These are phyloP conservation scores for Rissa tridactyla DNA, from an alignment of 2,113 vertebrate genomes.

Conservation along the genomic window DNA sequence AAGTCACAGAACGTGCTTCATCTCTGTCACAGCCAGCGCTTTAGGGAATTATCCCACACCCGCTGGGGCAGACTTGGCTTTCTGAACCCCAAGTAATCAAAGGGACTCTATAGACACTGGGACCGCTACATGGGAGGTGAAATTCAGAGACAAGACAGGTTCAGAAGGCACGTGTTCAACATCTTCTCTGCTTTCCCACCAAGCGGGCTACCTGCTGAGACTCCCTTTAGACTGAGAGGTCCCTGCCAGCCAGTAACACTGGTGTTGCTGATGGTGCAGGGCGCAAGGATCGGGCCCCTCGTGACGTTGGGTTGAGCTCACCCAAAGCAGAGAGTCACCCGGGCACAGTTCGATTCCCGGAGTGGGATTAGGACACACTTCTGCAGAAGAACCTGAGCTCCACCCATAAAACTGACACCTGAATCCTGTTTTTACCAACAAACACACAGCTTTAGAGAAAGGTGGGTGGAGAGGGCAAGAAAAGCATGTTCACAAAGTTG, in stretches of 20 bases:
- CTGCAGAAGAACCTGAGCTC: conserved; percentile 5
- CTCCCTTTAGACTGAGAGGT: not conserved
- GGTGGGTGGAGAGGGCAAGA: conserved; percentile 43
- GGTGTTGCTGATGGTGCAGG: not conserved
- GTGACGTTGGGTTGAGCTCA: not conserved
- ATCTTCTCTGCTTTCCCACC: not conserved
- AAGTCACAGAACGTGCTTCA: not conserved
- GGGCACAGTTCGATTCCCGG: accelerated
- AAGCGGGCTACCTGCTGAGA: not conserved
- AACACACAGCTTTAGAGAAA: not conserved
- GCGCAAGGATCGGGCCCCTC: accelerated
- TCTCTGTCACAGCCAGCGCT: not conserved
- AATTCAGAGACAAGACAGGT: not conserved
- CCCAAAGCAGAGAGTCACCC: not conserved
- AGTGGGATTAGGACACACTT: not conserved
- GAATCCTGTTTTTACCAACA: conserved; percentile 22
- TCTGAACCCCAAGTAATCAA: not conserved
- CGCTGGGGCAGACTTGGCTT: not conserved
- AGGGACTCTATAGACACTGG: not conserved
- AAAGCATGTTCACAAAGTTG: conserved; percentile 51
- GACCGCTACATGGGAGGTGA: not conserved
- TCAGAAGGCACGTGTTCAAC: not conserved
- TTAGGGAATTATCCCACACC: not conserved
- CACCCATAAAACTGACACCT: not conserved
- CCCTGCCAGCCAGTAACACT: accelerated